Conservation (phyloP, 1,140 invertebrate genomes). For the Drosophila sp. region DNA sequence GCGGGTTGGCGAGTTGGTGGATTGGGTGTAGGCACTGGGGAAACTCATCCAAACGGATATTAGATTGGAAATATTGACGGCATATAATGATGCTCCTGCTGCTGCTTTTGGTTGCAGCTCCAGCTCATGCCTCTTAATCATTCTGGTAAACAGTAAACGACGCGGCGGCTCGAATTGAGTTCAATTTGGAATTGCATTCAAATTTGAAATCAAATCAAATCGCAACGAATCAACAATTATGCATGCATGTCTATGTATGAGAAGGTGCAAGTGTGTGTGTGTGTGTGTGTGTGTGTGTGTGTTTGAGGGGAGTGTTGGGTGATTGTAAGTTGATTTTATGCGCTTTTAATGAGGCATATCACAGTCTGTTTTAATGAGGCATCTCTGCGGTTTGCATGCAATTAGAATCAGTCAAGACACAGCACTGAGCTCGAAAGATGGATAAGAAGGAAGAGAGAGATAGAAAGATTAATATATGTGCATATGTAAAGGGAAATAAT, state of each 20-base stretch:
- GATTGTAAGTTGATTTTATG: constrained; percentile 26
- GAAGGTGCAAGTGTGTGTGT: background rate
- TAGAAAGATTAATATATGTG: no score
- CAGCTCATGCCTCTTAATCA: constrained; percentile 41
- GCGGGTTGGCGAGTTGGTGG: no score
- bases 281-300: constrained; percentile 18
- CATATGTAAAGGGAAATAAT: background rate
- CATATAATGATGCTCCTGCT: constrained; percentile 47
- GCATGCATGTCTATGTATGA: constrained; percentile 4
- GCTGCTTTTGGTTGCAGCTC: background rate
- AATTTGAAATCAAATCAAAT: constrained; percentile 43
- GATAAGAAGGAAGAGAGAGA: background rate
- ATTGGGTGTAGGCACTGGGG: no score
- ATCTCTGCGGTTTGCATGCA: constrained; percentile 57
- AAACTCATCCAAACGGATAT: constrained; percentile 50
- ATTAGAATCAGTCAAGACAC: constrained; percentile 36
- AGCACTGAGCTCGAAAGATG: background rate
- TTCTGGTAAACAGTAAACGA: constrained; percentile 57
- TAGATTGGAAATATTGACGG: constrained; percentile 73
- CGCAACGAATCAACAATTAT: constrained; percentile 55
- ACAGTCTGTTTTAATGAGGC: constrained; percentile 52
- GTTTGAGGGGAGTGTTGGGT: background rate
- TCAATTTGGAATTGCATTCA: constrained; percentile 54
- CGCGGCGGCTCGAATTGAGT: constrained; percentile 38
- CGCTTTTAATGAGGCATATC: constrained; percentile 64